Base-by-base conservation (phyloP, 2,113 vertebrate genomes). In the Leptosomus discolor region DNA sequence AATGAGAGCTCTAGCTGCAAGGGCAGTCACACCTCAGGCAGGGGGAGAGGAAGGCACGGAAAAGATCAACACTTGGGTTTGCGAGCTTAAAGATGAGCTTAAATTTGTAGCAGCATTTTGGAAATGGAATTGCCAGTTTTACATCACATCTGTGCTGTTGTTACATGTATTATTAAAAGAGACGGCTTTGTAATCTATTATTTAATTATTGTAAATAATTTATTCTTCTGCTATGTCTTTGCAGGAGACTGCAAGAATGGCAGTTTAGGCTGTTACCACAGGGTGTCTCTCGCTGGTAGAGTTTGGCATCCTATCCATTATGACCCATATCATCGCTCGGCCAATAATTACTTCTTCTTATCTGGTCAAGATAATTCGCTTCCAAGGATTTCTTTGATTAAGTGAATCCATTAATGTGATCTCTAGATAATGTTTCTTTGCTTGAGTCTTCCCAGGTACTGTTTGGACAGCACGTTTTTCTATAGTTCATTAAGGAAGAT, bases 351-450 rank as follows among this genome's bases (percentile, higher is more conserved):
- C 48, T 92, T 94, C 73, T 53, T 73, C 37, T 88, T 82, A 80
- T 68, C 76, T 69, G 15, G 11, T 65, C 24, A 48, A 88, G 48
- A 50, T 69, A 86, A 70, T 73, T 76, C 11, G 11, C 71, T 88
- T 92, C 71, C 80, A 88, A 95, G n/a, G 10, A 45, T 69, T 95
- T 74, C 5, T 86, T 80, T 80, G 67, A 86, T 86, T 57, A 94
- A 61, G 8, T 11, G 64, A 93, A 83, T 73, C 26, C 34, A 74
- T 87, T 91, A 74, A 61, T 95, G 50, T 37, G 64, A 65, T 84
- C 19, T 77, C 34, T 65, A 74, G 68, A 64, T 69, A n/a, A 81
- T 64, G 46, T 30, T 77, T 56, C 43, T 54, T 80, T 53, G 43
- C 36, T 37, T 57, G 32, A 61, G 15, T 73, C 39, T 70, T 76